Conservation (phyloP, 2,113 vertebrate species). For the Tachysurus fulvidraco region DNA sequence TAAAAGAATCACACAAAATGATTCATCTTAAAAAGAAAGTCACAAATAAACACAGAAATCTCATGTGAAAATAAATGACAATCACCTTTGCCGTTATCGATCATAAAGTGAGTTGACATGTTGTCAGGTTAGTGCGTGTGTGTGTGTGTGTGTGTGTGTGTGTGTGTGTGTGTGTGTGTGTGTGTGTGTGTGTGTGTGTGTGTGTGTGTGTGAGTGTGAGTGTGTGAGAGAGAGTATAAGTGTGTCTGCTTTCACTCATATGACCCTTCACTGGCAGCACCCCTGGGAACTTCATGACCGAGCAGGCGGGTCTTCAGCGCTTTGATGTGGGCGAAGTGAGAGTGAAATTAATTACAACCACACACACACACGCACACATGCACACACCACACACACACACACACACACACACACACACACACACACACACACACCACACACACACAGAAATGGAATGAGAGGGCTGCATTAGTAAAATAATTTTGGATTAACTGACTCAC, state of each 20-base stretch:
- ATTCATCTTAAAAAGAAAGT: no score
- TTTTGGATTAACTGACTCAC: neutral
- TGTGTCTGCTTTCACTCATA: neutral
- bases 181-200: constrained; percentile 6
- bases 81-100: no score
- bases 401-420: neutral
- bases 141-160: constrained; percentile 15
- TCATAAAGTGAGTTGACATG: no score
- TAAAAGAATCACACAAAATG: neutral
- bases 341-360: constrained; percentile 42
- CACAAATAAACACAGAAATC: no score
- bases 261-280: constrained; percentile 34
- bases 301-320: constrained; percentile 17
- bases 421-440: neutral
- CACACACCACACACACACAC: constrained; percentile 5
- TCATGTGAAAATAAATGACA: neutral
- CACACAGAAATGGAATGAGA: neutral
- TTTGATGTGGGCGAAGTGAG: constrained; percentile 48
- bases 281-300: constrained; percentile 25
- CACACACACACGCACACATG: constrained; percentile 14
- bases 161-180: constrained; percentile 24
- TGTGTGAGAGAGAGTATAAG: neutral
- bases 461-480: neutral
- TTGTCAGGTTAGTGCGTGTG: no score
- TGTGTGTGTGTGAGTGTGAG: constrained; percentile 30